Base-by-base conservation (phyloP, 2,113 vertebrate species). In the Poeciliopsis occidentalis region DNA sequence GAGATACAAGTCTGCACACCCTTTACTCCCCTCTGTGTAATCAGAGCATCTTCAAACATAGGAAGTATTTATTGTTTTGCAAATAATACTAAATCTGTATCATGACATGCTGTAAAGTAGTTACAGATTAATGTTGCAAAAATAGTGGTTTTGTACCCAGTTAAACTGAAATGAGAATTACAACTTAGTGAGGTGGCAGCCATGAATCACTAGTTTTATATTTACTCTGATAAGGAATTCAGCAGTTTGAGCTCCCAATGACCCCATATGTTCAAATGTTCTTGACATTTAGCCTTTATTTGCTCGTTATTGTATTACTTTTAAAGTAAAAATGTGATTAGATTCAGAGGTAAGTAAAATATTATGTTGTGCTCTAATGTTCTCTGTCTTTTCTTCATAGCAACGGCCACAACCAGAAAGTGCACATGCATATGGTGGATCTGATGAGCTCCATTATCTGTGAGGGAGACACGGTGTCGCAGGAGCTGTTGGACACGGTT, bases 351-450 rank as follows among this genome's bases (percentile, higher is more conserved):
- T 17, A 34, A 24, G 32, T 37, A 64, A 8, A 8, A 64, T 3
- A 17, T 30, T 27, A 7, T 32, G 41, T 51, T 1, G 8, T 44
- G 13, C 67, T 76, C 64, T 85, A 32, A 72, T 31, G 11, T 13
- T 32, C 57, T 41, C 61, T 31, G 24, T 67, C 31, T 85, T 87
- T 4, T 90, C 88, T 93, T 88, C 76, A 85, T 90, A 99, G 98
- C 93, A 99, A 99, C 0, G 98, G 98, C 62, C 98, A 99, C 94
- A 99, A 99, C 90, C 98, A 99, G 90, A 99, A 99, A 92, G 98
- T 99, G 69, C 98, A 99, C 84, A 99, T 99, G 97, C 98, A 99
- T 67, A 99, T 99, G 98, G 97, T 99, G 87, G 98, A 99, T 91
- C 94, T 99, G 61, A 99, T 99, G 98, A 98, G 98, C 88, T 99